Percentiles rank a stretch among this genome's conserved stretches.
Conservation (phyloP, 2,888 invertebrate genomes). For the Scaeva pyrastri region DNA sequence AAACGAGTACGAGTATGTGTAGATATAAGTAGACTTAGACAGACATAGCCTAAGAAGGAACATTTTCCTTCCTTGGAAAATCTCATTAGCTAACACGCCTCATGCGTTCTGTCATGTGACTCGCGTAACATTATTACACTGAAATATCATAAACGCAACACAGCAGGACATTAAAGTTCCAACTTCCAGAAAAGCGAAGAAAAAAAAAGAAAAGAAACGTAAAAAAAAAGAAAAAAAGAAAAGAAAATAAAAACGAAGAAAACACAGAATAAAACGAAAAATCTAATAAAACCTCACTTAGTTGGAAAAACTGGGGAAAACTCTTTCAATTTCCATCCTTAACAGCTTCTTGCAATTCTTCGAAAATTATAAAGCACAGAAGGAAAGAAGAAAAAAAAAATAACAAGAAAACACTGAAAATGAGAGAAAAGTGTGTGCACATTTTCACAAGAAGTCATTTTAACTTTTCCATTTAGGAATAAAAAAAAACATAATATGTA, state of each 20-base stretch:
- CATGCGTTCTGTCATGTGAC: conserved; percentile 54
- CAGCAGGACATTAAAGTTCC: conserved; percentile 52
- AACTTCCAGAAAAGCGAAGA: neutral
- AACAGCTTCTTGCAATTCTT: conserved; percentile 52
- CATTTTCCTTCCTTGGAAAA: conserved; percentile 35
- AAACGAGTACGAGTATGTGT: too few relatives aligned
- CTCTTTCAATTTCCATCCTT: conserved; percentile 59
- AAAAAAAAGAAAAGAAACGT: neutral
- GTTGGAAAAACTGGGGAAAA: conserved; percentile 56
- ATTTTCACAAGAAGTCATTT: conserved; percentile 69
- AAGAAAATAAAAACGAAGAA: neutral
- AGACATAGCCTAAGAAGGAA: neutral
- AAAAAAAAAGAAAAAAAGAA: neutral
- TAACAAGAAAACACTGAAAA: neutral
- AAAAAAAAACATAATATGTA: conserved; percentile 8
- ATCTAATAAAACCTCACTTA: conserved; percentile 69
- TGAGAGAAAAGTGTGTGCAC: conserved; percentile 26
- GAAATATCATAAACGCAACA: conserved; percentile 48
- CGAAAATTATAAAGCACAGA: conserved; percentile 44
- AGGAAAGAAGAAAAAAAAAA: conserved; percentile 19
- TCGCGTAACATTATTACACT: conserved; percentile 40
- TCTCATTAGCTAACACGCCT: conserved; percentile 65
- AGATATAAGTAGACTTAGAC: too few relatives aligned
- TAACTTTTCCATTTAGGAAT: conserved; percentile 56
- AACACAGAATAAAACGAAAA: conserved; percentile 14